phyloP scores from a whole-genome alignment of 2,888 invertebrate species.

The Pseudococcus longispinus region DNA sequence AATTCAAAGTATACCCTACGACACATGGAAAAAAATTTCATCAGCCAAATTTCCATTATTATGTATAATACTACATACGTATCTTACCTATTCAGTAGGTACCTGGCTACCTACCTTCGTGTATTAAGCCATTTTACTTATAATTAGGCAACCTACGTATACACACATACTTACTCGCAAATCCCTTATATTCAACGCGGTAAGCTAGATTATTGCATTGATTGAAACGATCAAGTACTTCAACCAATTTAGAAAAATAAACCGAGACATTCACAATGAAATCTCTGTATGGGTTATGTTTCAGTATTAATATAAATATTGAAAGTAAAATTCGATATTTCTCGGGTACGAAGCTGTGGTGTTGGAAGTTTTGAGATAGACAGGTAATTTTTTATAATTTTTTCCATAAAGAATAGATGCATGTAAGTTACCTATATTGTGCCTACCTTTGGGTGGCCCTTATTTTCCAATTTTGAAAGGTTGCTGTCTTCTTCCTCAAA shows the following conservation, averaged over 20 bases:
- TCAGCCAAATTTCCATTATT: no score
- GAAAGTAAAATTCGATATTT: neutral
- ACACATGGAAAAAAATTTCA: no score
- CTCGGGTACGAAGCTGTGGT: neutral
- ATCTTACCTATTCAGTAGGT: neutral
- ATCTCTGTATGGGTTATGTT: neutral
- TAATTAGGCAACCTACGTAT: neutral
- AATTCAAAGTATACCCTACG: no score
- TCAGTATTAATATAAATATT: neutral
- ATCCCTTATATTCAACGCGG: neutral
- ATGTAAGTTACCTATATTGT: no score
- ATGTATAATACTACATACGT: neutral
- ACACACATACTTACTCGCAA: neutral
- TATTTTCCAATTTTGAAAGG: no score
- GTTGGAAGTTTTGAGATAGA: neutral
- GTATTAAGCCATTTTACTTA: neutral
- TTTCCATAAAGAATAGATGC: no score
- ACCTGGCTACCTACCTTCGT: neutral
- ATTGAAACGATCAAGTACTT: neutral
- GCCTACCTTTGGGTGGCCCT: no score
- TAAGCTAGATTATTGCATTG: slow-evolving; percentile 4
- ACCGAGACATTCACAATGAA: neutral
- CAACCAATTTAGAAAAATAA: neutral
- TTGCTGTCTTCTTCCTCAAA: no score
- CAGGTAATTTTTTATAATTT: neutral